Evolutionary conservation across 64 coral and sea anemone genomes (phyloP).

Genomic region (Montipora sp.): DNA sequence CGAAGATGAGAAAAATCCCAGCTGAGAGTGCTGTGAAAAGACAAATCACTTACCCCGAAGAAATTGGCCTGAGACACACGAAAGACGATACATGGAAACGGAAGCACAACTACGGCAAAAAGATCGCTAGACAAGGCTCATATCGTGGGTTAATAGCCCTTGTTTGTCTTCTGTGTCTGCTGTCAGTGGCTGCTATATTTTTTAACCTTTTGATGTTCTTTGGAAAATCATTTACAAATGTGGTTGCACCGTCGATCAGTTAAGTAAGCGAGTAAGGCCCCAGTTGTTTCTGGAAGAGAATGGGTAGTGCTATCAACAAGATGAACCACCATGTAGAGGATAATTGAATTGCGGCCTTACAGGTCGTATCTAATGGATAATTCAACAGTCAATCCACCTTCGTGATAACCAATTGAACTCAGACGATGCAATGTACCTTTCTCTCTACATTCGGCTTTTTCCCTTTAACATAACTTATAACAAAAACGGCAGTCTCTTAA

Average conservation of each 20-base stretch:
- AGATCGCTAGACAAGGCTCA: neutral
- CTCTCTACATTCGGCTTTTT: too few species aligned
- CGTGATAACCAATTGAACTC: too few species aligned
- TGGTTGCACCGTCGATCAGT: neutral
- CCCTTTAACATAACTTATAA: too few species aligned
- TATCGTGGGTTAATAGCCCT: neutral
- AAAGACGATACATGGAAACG: constrained; percentile 13
- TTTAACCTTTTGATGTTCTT: neutral
- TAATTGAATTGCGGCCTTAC: too few species aligned
- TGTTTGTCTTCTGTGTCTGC: neutral
- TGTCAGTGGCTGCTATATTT: neutral
- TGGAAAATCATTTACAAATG: neutral
- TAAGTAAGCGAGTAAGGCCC: neutral
- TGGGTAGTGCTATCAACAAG: too few species aligned
- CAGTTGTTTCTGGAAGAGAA: neutral
- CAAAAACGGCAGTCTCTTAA: neutral
- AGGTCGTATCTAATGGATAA: too few species aligned
- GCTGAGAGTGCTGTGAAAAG: neutral
- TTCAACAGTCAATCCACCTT: too few species aligned
- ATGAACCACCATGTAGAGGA: too few species aligned
- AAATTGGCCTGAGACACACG: neutral
- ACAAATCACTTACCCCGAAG: constrained; percentile 25
- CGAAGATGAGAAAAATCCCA: neutral
- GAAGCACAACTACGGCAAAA: neutral
- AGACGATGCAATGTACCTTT: too few species aligned